phyloP scores from a whole-genome alignment of 2,113 vertebrate genomes.

The Cercopithecus mona region DNA sequence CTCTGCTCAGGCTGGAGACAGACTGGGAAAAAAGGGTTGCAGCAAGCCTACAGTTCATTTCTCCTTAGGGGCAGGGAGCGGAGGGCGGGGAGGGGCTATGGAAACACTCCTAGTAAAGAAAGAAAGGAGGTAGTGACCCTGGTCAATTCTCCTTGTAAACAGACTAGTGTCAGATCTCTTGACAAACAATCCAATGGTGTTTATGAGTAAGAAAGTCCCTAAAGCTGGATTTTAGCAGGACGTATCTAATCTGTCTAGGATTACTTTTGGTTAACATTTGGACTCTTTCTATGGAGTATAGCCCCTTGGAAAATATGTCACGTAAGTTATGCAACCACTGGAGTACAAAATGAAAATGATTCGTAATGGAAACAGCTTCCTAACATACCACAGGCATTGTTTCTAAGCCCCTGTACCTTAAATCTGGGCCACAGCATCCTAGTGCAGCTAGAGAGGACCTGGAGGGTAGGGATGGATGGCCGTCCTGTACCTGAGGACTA shows the following conservation, averaged over 20 bases:
- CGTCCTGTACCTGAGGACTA: background rate
- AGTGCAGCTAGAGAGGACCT: background rate
- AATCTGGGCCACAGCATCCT: background rate
- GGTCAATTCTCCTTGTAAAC: background rate
- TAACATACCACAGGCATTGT: background rate
- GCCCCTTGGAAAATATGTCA: background rate
- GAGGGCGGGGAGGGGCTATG: background rate
- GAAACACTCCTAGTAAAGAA: background rate
- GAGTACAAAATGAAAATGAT: background rate
- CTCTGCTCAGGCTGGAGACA: background rate
- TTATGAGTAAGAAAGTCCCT: background rate
- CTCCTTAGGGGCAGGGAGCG: too few relatives aligned
- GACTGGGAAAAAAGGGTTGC: background rate
- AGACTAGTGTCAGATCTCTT: background rate
- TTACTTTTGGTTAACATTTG: background rate
- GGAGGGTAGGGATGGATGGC: background rate
- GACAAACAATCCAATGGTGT: background rate
- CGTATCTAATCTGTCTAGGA: background rate
- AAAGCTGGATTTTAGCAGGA: background rate
- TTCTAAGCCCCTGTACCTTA: background rate
- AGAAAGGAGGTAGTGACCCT: background rate
- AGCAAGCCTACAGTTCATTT: background rate
- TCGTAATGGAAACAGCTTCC: background rate
- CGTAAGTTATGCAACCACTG: background rate
- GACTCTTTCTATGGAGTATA: background rate